Evolutionary conservation across 2,888 invertebrate species (phyloP), one percentile per base, ranked within the genome.

Genomic region (Pemphredon lugubris): DNA sequence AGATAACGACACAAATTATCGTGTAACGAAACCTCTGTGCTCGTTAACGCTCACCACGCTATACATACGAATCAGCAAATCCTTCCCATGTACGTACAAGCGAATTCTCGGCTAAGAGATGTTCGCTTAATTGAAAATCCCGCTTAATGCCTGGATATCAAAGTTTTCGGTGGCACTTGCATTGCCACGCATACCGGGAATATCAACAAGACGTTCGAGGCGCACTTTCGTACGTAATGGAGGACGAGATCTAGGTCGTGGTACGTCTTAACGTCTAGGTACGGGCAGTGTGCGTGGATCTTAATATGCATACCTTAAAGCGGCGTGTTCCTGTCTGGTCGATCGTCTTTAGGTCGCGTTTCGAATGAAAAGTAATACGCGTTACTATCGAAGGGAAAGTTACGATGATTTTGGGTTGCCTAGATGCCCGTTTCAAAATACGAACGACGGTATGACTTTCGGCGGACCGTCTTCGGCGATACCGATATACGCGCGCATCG

Each of bases 281-380:
- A 66, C 68, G 61, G 51, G 37, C 37, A 23, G 54, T 40, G 68
- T 40, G 68, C 59, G 48, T 55, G 39, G 51, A 65, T 51, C 40
- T 79, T 81, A 75, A 79, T 75, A 79, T 79, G 82, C 79, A 71
- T 75, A 66, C 60, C 75, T 61, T 50, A 54, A 60, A 70, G 48
- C 14, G 60, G 21, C 47, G 30, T 47, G 59, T 61, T 48, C 53
- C 57, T 40, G 50, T n/a, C 45, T 30, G 6, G 45, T 45, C 58
- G 67, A 66, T 58, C 51, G 54, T 40, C 58, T 76, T 44, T 42
- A 13, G 53, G 23, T 66, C 68, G 50, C 70, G 70, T 23, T 26
- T 57, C 55, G 82, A 79, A 79, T 78, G 66, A 78, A 66, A 67
- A 78, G 45, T 60, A 67, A 67, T 55, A 23, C 58, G 34, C 44